phyloP scores from a whole-genome alignment of 1,140 invertebrate species.

The Drosophila varians region DNA sequence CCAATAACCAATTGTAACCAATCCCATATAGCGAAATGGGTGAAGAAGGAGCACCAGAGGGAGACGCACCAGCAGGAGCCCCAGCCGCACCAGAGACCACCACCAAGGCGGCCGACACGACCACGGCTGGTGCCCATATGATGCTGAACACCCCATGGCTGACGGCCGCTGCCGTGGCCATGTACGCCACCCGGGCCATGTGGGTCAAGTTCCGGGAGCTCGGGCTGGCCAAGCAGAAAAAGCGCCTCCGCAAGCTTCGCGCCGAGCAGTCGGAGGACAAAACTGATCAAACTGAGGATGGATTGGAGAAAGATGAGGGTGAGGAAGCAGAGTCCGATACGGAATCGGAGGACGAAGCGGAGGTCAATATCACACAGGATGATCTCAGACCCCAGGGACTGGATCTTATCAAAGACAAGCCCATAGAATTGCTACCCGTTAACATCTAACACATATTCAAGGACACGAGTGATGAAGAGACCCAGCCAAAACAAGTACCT shows the following conservation, averaged over 20 bases:
- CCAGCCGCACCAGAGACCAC: neutral
- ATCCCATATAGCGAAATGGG: neutral
- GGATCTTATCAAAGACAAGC: neutral
- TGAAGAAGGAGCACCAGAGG: neutral
- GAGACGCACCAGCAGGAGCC: neutral
- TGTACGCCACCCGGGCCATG: conserved; percentile 34
- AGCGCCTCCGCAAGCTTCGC: neutral
- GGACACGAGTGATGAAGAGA: neutral
- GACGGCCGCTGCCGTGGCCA: conserved; percentile 19
- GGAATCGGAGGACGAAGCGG: neutral
- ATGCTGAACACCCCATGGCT: conserved; percentile 21
- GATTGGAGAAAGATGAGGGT: neutral
- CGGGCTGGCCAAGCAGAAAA: neutral
- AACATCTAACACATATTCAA: neutral
- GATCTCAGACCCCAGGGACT: neutral
- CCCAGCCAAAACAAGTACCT: neutral
- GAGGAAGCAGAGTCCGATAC: neutral
- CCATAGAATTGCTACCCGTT: neutral
- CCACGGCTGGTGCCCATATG: conserved; percentile 17
- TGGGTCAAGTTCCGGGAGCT: conserved; percentile 36
- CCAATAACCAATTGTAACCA: neutral
- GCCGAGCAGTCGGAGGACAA: neutral
- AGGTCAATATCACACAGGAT: neutral
- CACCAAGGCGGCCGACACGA: neutral
- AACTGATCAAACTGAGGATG: neutral